phyloP scores from a whole-genome alignment of 2,888 invertebrate species.

The Rhopalosiphum nymphaeae region DNA sequence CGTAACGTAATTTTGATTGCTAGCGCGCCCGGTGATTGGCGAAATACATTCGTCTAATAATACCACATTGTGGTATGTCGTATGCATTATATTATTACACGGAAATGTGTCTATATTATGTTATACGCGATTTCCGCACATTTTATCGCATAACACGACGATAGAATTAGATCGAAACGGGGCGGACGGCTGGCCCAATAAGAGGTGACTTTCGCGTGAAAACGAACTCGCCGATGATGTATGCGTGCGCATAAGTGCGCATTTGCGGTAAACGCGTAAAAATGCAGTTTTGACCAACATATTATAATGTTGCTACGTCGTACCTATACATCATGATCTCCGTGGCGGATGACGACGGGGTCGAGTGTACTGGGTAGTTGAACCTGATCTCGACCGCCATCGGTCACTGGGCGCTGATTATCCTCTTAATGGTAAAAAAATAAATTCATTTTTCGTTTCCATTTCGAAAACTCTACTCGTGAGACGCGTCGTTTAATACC shows the following conservation, averaged over 20 bases:
- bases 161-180: background rate
- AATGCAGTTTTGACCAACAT: constrained; percentile 55
- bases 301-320: background rate
- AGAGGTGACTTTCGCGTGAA: background rate
- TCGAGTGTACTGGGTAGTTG: background rate
- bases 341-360: background rate
- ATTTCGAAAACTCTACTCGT: background rate
- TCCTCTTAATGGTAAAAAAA: background rate
- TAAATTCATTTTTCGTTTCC: background rate
- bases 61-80: background rate
- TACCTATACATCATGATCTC: background rate
- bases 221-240: background rate
- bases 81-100: background rate
- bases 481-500: background rate
- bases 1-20: background rate
- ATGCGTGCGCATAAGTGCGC: background rate
- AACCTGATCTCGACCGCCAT: background rate
- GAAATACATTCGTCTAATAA: background rate
- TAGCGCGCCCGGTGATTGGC: background rate
- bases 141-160: no score
- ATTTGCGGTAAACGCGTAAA: constrained; percentile 39
- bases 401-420: background rate
- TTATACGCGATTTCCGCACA: background rate
- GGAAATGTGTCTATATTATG: background rate
- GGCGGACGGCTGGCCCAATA: background rate